phyloP scores from a whole-genome alignment of 2,113 vertebrate genomes.

The Nyctibius bracteatus region DNA sequence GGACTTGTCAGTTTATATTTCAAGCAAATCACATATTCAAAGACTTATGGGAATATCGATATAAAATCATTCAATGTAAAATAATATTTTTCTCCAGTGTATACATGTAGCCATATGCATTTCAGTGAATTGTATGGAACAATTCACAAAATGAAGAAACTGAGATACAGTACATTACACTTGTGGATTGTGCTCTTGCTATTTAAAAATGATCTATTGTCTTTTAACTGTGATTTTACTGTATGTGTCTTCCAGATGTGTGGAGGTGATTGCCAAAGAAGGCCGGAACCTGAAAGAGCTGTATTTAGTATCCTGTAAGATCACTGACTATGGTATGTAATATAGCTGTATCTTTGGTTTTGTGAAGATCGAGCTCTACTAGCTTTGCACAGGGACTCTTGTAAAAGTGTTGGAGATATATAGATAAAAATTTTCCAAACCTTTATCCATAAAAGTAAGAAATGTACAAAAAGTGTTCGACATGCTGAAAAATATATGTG shows the following conservation, averaged over 20 bases:
- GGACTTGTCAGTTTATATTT: not conserved
- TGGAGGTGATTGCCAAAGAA: slow-evolving; percentile 98
- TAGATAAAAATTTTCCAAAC: not conserved
- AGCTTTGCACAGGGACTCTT: not conserved
- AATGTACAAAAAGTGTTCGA: not conserved
- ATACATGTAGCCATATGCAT: not conserved
- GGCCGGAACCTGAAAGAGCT: slow-evolving; percentile 94
- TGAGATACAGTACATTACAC: not conserved
- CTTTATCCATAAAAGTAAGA: not conserved
- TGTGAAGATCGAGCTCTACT: not conserved
- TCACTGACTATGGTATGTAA: slow-evolving; percentile 95
- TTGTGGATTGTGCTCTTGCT: not conserved
- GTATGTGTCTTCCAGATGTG: slow-evolving; percentile 86
- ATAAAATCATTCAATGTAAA: not conserved
- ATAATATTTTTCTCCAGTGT: not conserved
- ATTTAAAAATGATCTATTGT: not conserved
- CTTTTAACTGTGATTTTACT: slow-evolving; percentile 22
- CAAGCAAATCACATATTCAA: not conserved
- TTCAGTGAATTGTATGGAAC: not conserved
- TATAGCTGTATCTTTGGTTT: not conserved
- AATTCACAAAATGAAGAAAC: not conserved
- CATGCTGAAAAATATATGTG: not conserved
- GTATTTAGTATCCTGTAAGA: slow-evolving; percentile 98
- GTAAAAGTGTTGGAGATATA: not conserved
- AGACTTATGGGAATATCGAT: not conserved